phyloP scores from a whole-genome alignment of 1,140 invertebrate species.

The Nymphalis io region DNA sequence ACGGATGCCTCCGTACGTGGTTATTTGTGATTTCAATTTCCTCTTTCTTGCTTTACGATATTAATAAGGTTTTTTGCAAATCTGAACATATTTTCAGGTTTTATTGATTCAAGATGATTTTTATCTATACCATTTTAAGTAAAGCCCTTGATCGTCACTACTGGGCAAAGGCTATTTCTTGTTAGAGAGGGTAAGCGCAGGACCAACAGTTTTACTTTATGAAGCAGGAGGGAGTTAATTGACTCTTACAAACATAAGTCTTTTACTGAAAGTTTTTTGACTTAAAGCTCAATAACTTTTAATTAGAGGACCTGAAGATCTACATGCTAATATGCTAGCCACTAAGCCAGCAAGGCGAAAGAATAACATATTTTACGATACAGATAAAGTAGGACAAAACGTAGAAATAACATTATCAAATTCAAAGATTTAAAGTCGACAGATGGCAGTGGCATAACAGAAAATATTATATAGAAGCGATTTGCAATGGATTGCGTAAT shows the following conservation, averaged over 20 bases:
- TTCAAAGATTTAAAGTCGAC: constrained; percentile 8
- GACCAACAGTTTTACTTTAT: too few species aligned
- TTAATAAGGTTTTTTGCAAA: background rate
- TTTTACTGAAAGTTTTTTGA: too few species aligned
- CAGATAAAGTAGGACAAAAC: background rate
- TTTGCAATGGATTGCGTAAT: constrained; percentile 21
- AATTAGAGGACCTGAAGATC: too few species aligned
- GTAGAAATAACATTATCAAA: constrained; percentile 3
- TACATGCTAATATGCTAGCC: too few species aligned
- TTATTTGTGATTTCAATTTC: constrained; percentile 17
- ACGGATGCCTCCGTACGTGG: constrained; percentile 1
- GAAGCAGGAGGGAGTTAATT: too few species aligned
- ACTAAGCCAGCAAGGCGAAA: too few species aligned
- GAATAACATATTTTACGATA: background rate
- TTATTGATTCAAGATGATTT: background rate
- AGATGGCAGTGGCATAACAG: constrained; percentile 7
- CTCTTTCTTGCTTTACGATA: constrained; percentile 10
- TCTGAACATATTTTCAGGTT: background rate
- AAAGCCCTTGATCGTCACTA: too few species aligned
- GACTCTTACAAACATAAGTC: too few species aligned
- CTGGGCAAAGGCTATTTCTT: too few species aligned
- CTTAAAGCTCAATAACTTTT: too few species aligned
- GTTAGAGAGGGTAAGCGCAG: too few species aligned
- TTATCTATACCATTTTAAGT: too few species aligned
- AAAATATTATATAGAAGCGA: constrained; percentile 14